Evolutionary conservation across 2,888 invertebrate genomes (phyloP), one percentile per base, ranked within the genome.

Genomic region (Dorcus parallelipipedus): DNA sequence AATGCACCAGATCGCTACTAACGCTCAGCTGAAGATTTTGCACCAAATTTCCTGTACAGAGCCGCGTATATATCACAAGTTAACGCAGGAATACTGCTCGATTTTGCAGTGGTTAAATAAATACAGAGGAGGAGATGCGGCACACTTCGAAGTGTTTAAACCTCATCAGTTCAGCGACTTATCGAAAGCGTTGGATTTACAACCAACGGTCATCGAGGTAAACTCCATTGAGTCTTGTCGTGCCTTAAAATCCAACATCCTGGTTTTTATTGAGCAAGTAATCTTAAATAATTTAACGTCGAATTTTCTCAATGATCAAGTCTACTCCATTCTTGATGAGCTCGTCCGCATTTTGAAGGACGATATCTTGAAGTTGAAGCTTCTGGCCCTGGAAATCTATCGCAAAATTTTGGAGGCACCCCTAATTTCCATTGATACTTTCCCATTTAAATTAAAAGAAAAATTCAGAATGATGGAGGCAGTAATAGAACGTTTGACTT

Each of bases 1-100:
- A 67, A 80, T 83, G 59, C 83, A 85, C 59, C 63, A 71, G 43
- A 71, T 80, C 54, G 80, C 83, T 65, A 81, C 82, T 64, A 80
- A 83, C 67, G 82, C 82, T 14, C 86, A 86, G 65, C 68, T 83
- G 51, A 82, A 81, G 73, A 82, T 86, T 63, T 65, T 86, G 52
- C 78, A 80, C 45, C 80, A 83, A 62, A 69, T 86, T 7, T 80
- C 79, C 63, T 76, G 79, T 56, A 81, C 82, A 69, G 79, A 79
- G 60, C 80, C 82, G 55, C 72, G 81, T 62, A 80, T 83, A 68
- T 83, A 82, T 71, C 71, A 79, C 48, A 74, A 78, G 61, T 66
- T 86, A 17, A 78, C 80, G 52, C 68, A 69, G 1, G 82, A 85
- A 67, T 86, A 86, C 69, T 69, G 76, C 54, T 69, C 71, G 40